phyloP scores from a whole-genome alignment of 2,113 vertebrate species.

The Cepphus grylle region DNA sequence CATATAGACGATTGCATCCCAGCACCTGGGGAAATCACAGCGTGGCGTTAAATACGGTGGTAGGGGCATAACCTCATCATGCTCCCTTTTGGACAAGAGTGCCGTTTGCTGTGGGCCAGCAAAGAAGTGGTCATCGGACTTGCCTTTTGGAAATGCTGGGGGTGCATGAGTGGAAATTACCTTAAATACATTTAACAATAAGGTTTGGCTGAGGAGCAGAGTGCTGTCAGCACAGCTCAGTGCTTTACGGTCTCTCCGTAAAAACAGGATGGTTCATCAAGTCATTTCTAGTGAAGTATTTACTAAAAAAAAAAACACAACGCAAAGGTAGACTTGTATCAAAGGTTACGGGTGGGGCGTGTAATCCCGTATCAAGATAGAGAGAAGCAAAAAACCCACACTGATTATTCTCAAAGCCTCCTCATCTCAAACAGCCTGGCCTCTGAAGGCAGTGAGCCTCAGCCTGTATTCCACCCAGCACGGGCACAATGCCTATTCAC shows the following conservation, averaged over 20 bases:
- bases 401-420: constrained; percentile 8
- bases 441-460: constrained; percentile 37
- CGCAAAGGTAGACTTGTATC: background rate
- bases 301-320: background rate
- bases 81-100: background rate
- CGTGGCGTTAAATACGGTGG: fast-evolving
- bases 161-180: background rate
- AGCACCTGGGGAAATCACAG: background rate
- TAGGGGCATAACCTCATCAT: background rate
- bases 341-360: background rate
- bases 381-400: background rate
- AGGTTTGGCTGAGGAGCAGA: background rate
- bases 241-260: background rate
- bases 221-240: background rate
- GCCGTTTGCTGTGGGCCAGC: background rate
- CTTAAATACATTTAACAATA: background rate
- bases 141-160: background rate
- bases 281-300: background rate
- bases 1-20: fast-evolving
- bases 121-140: background rate
- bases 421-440: background rate
- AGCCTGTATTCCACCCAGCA: background rate
- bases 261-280: background rate
- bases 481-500: background rate
- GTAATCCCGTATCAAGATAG: constrained; percentile 3